These are phyloP conservation scores for Luperina nickerlii DNA, from an alignment of 2,888 invertebrate species.

Conservation along the genomic window DNA sequence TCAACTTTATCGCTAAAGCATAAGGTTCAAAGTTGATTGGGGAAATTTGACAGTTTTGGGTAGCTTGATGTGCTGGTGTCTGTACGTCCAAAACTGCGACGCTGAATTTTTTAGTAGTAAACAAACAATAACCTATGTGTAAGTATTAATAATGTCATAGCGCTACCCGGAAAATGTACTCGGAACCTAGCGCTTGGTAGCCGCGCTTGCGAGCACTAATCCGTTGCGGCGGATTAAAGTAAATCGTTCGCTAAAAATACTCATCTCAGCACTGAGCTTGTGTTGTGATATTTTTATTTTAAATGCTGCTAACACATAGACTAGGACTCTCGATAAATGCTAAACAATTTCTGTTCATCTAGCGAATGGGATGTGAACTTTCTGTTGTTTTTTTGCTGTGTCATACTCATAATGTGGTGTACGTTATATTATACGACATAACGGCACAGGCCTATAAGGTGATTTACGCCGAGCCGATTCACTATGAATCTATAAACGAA, in stretches of 20 bases:
- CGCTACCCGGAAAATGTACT: slow-evolving; percentile 26
- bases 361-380: background rate
- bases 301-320: slow-evolving; percentile 19
- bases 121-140: background rate
- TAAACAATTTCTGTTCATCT: slow-evolving; percentile 13
- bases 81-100: background rate
- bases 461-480: slow-evolving; percentile 44
- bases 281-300: slow-evolving; percentile 43
- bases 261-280: slow-evolving; percentile 23
- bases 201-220: slow-evolving; percentile 15
- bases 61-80: no score
- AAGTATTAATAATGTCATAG: background rate
- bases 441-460: slow-evolving; percentile 28
- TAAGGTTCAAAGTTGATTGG: no score
- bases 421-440: background rate
- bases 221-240: slow-evolving; percentile 22
- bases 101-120: background rate
- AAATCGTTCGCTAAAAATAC: slow-evolving; percentile 50
- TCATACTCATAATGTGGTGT: slow-evolving; percentile 21
- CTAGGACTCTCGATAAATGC: slow-evolving; percentile 26
- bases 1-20: no score
- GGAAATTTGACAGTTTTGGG: no score
- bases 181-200: slow-evolving; percentile 4
- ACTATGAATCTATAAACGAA: slow-evolving; percentile 54
- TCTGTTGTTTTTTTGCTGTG: slow-evolving; percentile 7